Evolutionary conservation across 2,888 invertebrate genomes (phyloP).

Genomic region (Sesia apiformis): DNA sequence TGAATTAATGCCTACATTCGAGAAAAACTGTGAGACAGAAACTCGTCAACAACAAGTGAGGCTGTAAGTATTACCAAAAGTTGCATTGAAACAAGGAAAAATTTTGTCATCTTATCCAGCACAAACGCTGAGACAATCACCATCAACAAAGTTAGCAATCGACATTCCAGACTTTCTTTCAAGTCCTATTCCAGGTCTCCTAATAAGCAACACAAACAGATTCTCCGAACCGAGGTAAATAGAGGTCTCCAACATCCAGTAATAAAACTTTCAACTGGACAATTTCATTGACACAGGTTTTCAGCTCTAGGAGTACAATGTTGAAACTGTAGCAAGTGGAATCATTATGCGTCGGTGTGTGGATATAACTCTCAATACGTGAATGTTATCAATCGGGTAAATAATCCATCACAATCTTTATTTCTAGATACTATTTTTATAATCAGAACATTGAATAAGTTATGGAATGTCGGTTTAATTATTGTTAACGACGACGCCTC

Average conservation of each 20-base stretch:
- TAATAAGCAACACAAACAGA: background rate
- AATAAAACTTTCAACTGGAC: background rate
- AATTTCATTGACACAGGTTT: background rate
- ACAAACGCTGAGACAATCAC: background rate
- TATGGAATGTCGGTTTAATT: background rate
- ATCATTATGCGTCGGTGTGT: background rate
- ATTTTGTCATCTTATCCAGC: background rate
- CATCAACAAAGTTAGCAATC: background rate
- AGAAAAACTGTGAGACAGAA: too few relatives aligned
- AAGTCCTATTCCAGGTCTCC: background rate
- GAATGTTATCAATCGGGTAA: background rate
- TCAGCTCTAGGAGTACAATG: background rate
- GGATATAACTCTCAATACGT: background rate
- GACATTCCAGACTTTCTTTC: background rate
- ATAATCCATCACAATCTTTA: background rate
- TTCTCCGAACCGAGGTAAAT: background rate
- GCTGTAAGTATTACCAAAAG: background rate
- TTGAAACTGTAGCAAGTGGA: background rate
- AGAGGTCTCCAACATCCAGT: background rate
- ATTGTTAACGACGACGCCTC: too few relatives aligned
- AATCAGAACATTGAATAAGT: background rate
- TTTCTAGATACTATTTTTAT: background rate
- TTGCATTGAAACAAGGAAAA: background rate
- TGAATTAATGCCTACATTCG: too few relatives aligned
- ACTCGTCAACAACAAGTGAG: background rate